A percentile compares a stretch with the other conserved stretches of the same genome.
Conservation (phyloP, 2,113 vertebrate genomes). For the Labrus mixtus region DNA sequence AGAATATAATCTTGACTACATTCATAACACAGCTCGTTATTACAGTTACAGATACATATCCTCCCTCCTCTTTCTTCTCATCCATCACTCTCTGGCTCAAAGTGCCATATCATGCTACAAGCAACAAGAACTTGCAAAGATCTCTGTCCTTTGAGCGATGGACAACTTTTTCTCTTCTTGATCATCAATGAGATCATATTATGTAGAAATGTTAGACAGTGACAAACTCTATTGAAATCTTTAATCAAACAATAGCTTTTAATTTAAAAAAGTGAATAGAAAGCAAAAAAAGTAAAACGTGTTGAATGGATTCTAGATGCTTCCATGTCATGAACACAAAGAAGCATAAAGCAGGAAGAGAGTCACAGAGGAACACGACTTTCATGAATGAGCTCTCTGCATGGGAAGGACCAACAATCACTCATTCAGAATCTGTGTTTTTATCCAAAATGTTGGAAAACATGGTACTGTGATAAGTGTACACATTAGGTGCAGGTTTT, state of each 20-base stretch:
- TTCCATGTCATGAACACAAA: neutral
- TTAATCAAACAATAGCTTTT: neutral
- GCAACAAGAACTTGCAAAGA: conserved; percentile 8
- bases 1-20: neutral
- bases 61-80: conserved; percentile 3
- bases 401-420: neutral
- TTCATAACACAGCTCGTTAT: conserved; percentile 2
- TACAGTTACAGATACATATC: conserved; percentile 11
- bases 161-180: neutral
- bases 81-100: conserved; percentile 19
- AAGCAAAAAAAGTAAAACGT: neutral
- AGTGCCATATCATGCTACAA: conserved; percentile 15
- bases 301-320: neutral
- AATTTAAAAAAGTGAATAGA: neutral
- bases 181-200: neutral
- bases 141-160: neutral
- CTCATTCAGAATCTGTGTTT: neutral
- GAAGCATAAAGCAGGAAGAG: neutral
- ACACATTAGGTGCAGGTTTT: neutral
- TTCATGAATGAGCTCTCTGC: neutral
- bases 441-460: neutral
- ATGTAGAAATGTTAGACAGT: neutral
- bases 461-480: neutral
- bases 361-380: neutral
- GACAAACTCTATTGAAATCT: neutral